phyloP scores from a whole-genome alignment of 92 coral and sea anemone species.

The Heteractis magnifica region DNA sequence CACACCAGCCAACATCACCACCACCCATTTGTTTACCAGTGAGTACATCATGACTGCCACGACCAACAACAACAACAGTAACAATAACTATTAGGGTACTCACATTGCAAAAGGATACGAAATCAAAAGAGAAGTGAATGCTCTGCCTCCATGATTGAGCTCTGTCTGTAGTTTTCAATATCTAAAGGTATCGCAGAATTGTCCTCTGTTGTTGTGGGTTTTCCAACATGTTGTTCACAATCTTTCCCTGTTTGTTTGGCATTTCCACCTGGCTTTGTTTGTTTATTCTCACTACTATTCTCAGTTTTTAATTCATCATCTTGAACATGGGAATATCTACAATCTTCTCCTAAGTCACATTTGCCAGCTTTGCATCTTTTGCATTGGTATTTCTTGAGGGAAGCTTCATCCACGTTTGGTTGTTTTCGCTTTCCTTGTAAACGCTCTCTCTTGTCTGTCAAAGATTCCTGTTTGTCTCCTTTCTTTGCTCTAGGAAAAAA shows the following conservation, averaged over 20 bases:
- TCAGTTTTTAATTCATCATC: background rate
- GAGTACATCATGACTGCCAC: too few relatives aligned
- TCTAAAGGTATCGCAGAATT: background rate
- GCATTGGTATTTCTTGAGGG: slow-evolving; percentile 70
- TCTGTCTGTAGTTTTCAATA: slow-evolving; percentile 17
- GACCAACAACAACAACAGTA: too few relatives aligned
- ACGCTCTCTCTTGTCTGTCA: slow-evolving; percentile 73
- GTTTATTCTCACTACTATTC: background rate
- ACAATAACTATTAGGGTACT: too few relatives aligned
- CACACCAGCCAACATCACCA: too few relatives aligned
- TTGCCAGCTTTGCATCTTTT: slow-evolving; percentile 78
- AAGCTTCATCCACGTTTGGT: slow-evolving; percentile 38
- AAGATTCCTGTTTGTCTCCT: slow-evolving; percentile 52
- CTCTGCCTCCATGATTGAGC: slow-evolving; percentile 35
- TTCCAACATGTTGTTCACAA: background rate
- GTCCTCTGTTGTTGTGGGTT: background rate
- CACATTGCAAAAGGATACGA: background rate
- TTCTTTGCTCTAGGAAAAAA: slow-evolving; percentile 75
- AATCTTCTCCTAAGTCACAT: slow-evolving; percentile 73
- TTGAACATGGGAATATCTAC: slow-evolving; percentile 78
- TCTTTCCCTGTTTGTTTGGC: background rate
- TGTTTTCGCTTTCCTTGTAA: slow-evolving; percentile 79
- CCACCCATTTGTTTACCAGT: too few relatives aligned
- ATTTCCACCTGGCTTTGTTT: background rate
- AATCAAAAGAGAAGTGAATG: slow-evolving; percentile 34